A percentile compares a stretch with the other conserved stretches of the same genome.
Conservation (phyloP, 1,140 invertebrate genomes). For the Anagrus nilaparvatae region DNA sequence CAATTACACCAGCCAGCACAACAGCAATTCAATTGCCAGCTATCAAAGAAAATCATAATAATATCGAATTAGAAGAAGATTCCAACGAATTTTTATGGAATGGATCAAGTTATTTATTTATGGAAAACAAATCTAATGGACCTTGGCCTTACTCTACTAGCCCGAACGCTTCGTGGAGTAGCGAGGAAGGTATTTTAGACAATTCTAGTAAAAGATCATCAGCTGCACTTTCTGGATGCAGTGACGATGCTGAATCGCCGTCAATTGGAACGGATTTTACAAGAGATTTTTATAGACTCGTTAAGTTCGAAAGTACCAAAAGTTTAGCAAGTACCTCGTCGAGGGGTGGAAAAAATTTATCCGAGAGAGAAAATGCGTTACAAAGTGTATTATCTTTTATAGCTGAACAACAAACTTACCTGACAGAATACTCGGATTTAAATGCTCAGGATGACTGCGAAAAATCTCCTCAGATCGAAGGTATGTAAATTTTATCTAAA, state of each 20-base stretch:
- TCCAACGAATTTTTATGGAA: constrained; percentile 65
- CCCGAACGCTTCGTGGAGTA: constrained; percentile 34
- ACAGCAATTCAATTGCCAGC: too few relatives aligned
- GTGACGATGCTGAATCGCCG: constrained; percentile 53
- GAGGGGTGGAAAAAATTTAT: constrained; percentile 44
- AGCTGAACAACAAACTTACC: constrained; percentile 65
- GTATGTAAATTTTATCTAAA: constrained; percentile 14
- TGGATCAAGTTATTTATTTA: constrained; percentile 45
- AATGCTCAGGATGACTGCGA: constrained; percentile 22
- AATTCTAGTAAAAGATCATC: constrained; percentile 51
- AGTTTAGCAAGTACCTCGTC: constrained; percentile 68
- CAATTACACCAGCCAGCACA: constrained; percentile 49
- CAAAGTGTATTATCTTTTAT: constrained; percentile 66
- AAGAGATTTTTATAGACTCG: constrained; percentile 63
- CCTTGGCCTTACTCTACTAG: constrained; percentile 36
- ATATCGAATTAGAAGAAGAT: constrained; percentile 61
- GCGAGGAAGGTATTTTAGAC: constrained; percentile 32
- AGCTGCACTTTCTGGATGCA: constrained; percentile 53
- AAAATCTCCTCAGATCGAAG: constrained; percentile 20
- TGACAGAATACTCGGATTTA: too few relatives aligned
- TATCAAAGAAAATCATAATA: constrained; percentile 62
- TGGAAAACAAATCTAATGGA: constrained; percentile 29
- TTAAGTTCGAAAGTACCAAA: constrained; percentile 70
- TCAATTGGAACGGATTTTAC: constrained; percentile 67
- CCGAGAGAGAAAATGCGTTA: constrained; percentile 57